Conservation (phyloP, 2,797 vertebrate genomes). For the Enteromius unitaeniatus region DNA sequence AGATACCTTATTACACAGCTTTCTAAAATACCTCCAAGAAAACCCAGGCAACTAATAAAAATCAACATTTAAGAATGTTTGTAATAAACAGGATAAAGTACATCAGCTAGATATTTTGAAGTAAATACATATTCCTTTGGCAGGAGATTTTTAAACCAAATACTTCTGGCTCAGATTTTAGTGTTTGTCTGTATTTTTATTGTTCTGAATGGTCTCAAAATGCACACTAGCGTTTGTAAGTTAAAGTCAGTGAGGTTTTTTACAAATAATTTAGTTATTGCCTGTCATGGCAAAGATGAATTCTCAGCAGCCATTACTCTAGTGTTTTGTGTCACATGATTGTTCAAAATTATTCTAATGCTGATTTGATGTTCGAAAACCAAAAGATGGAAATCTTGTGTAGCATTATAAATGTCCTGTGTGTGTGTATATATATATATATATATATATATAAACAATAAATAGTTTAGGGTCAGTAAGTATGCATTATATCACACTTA, state of each 20-base stretch:
- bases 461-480: no score
- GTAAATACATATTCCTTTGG: background rate
- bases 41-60: no score
- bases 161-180: background rate
- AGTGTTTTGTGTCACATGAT: background rate
- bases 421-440: no score
- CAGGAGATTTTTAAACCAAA: background rate
- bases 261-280: no score
- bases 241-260: background rate
- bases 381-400: no score
- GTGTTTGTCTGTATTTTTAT: background rate
- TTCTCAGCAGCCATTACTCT: background rate
- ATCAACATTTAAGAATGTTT: background rate
- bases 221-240: background rate
- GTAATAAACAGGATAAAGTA: background rate
- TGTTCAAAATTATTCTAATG: background rate
- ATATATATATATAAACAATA: no score
- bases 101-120: background rate
- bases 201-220: background rate
- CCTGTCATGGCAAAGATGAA: no score
- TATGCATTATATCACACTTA: no score
- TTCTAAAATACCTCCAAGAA: background rate
- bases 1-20: background rate
- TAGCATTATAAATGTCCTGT: no score
- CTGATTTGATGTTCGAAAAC: background rate